Conservation (phyloP, 2,797 vertebrate species). For the Bucorvus abyssinicus region DNA sequence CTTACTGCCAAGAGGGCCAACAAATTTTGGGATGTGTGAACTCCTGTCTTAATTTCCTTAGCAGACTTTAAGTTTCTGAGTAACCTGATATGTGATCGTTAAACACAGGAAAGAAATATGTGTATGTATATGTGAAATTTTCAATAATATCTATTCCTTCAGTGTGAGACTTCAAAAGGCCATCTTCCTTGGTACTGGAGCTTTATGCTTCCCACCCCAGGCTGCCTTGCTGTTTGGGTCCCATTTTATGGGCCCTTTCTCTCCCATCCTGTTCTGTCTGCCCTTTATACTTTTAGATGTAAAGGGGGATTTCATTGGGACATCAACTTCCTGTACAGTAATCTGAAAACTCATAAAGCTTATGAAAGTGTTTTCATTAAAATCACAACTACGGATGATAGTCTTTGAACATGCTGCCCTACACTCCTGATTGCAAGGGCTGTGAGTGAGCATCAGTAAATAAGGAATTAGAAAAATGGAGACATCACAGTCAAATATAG, state of each 20-base stretch:
- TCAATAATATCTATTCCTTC: not conserved
- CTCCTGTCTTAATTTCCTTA: not conserved
- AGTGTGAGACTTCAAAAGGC: not conserved
- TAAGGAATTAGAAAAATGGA: not conserved
- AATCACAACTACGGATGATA: not conserved
- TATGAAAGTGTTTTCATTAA: not conserved
- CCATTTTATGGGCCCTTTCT: not conserved
- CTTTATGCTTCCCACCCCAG: not conserved
- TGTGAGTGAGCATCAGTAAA: not conserved
- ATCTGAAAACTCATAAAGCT: not conserved
- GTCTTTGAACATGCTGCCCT: not conserved
- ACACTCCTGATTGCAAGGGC: not conserved
- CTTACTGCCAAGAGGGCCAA: not conserved
- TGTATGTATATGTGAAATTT: not conserved
- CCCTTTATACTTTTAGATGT: not conserved
- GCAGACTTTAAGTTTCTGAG: not conserved
- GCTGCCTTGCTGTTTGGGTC: not conserved
- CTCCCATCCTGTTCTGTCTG: not conserved
- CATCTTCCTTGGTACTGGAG: not conserved
- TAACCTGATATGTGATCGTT: not conserved
- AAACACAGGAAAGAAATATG: not conserved
- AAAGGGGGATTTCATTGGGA: not conserved
- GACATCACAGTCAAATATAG: not conserved
- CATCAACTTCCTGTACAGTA: not conserved
- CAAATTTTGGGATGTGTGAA: not conserved